These are phyloP conservation scores for Eudasyphora cyanicolor DNA, from an alignment of 2,888 invertebrate species.

Conservation along the genomic window DNA sequence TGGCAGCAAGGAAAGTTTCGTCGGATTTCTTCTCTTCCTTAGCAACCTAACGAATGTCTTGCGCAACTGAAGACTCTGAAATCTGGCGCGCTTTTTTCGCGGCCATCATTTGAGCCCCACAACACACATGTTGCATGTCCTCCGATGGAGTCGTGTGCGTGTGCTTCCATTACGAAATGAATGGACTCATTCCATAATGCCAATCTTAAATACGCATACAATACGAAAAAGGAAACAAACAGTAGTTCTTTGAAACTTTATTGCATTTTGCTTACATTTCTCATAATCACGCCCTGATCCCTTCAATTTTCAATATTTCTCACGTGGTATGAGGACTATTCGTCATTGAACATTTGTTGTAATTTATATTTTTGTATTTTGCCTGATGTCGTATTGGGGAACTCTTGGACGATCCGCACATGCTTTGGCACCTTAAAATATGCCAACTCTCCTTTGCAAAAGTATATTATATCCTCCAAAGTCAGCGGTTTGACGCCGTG, in stretches of 20 bases:
- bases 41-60: conserved; percentile 75
- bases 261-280: too few relatives aligned
- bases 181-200: too few relatives aligned
- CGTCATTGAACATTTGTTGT: conserved; percentile 70
- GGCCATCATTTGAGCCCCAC: conserved; percentile 65
- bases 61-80: conserved; percentile 63
- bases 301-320: too few relatives aligned
- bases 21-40: conserved; percentile 69
- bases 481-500: conserved; percentile 78
- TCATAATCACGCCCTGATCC: too few relatives aligned
- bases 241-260: too few relatives aligned
- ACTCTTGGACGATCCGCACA: conserved; percentile 83
- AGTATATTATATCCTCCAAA: conserved; percentile 82
- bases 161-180: too few relatives aligned
- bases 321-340: too few relatives aligned
- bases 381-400: conserved; percentile 88
- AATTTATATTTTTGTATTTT: conserved; percentile 87
- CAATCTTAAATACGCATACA: too few relatives aligned
- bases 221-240: too few relatives aligned
- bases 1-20: conserved; percentile 55
- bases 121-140: conserved; percentile 14
- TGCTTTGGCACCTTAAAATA: conserved; percentile 88
- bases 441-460: conserved; percentile 85
- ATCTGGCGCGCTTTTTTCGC: conserved; percentile 56
- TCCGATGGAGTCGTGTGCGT: not conserved